These are phyloP conservation scores for Bathynomus jamesi DNA, from an alignment of 1,140 invertebrate species.

Conservation along the genomic window DNA sequence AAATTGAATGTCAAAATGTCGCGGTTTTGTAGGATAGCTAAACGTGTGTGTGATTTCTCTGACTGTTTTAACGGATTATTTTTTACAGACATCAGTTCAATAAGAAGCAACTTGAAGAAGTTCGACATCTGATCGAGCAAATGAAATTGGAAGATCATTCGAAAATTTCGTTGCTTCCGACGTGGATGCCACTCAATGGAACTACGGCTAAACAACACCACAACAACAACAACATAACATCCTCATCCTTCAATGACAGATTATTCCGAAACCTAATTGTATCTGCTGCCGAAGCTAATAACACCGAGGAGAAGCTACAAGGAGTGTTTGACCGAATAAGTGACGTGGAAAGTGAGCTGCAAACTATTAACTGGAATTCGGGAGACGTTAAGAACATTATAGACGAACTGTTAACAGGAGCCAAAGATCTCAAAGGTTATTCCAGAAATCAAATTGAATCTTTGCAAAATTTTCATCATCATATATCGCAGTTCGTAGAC, in stretches of 20 bases:
- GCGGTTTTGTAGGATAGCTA: too few species aligned
- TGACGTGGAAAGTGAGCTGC: constrained; percentile 3
- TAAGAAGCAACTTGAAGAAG: constrained; percentile 5
- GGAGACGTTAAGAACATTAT: background rate
- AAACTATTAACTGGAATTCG: background rate
- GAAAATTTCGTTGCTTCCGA: background rate
- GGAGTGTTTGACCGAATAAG: background rate
- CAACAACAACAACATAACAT: too few species aligned
- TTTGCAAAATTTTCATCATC: background rate
- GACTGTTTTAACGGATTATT: too few species aligned
- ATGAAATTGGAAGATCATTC: background rate
- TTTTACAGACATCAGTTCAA: constrained; percentile 14
- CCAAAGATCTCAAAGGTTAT: constrained; percentile 13
- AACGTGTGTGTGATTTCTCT: too few species aligned
- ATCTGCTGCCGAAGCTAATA: background rate
- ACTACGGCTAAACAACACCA: too few species aligned
- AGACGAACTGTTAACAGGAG: constrained; percentile 4
- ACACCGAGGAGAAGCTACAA: constrained; percentile 5
- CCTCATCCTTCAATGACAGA: too few species aligned
- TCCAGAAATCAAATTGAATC: background rate
- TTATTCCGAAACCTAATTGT: too few species aligned
- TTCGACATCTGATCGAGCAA: constrained; percentile 5
- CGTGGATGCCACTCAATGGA: background rate
- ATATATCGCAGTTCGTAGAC: background rate
- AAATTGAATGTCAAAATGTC: too few species aligned